Base-by-base conservation (phyloP, 2,113 vertebrate genomes). In the Eclectus roratus region DNA sequence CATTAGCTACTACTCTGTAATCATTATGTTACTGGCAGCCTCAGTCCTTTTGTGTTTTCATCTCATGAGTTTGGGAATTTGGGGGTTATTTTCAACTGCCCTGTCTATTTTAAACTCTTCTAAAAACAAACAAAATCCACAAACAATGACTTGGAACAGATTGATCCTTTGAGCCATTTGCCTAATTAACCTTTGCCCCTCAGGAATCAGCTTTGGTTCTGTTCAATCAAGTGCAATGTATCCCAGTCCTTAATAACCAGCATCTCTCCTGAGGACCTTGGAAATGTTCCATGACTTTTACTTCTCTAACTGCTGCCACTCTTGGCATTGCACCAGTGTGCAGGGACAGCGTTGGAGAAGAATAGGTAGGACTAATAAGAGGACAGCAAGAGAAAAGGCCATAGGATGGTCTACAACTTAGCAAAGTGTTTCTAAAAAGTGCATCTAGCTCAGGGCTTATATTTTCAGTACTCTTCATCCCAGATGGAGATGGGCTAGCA, bases 121-220 rank as follows among this genome's bases (percentile, higher is more conserved):
- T 58, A 8, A 49, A 9, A 69, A 17, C 44, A 39, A 56, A n/a
- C 37, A 24, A 65, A 65, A 16, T 21, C 56, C 89, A 72, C 83
- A 78, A 93, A 84, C 78, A 84, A 92, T 80, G 80, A 63, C 55
- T 92, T 95, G 68, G 80, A 88, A 55, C 77, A 93, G 52, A 86
- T 43, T 81, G 95, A 86, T 91, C 64, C 60, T 91, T 84, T 60
- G 72, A 92, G 72, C 50, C 43, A 39, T 95, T 92, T 94, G 52
- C 55, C 83, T 80, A 80, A 93, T 94, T 97, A 96, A 93, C 94
- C 91, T 96, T 86, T 86, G 72, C 72, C 33, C 88, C 80, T 78
- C 73, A 84, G 91, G 83, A 93, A 55, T 96, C 77, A 17, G 46
- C 46, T 93, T 80, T 88, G 47, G n/a, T 86, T 86, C 80, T 95